These are phyloP conservation scores for Lepus timidus DNA, from an alignment of 2,113 vertebrate species.

Conservation along the genomic window DNA sequence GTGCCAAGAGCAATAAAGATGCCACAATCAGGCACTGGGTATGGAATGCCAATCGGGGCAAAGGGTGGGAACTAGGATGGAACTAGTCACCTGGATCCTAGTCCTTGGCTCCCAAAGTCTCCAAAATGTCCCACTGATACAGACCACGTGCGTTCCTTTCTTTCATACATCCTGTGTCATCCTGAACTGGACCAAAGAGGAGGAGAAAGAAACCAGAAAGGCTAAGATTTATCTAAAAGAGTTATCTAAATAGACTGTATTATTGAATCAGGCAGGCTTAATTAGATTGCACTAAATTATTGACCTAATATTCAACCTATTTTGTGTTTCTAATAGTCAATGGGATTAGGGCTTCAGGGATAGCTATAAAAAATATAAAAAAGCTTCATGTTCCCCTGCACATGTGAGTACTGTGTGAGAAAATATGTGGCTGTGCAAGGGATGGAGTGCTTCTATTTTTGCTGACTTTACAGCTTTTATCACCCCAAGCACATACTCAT, in stretches of 20 bases:
- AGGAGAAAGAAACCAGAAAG: conserved; percentile 24
- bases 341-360: conserved; percentile 56
- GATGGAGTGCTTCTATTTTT: conserved; percentile 61
- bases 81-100: background rate
- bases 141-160: background rate
- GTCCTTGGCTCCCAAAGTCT: background rate
- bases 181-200: background rate
- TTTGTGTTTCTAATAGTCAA: conserved; percentile 52
- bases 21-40: background rate
- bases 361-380: conserved; percentile 43
- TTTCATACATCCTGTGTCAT: background rate
- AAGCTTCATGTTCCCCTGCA: conserved; percentile 17
- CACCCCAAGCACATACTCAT: conserved; percentile 56
- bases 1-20: background rate
- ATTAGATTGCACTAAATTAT: conserved; percentile 56
- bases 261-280: conserved; percentile 52
- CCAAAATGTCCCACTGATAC: background rate
- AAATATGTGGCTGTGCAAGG: conserved; percentile 36
- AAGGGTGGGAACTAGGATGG: background rate
- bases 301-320: conserved; percentile 55
- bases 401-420: conserved; percentile 23
- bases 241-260: conserved; percentile 29
- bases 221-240: conserved; percentile 5
- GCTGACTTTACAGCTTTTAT: conserved; percentile 66
- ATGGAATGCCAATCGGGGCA: background rate